Evolutionary conservation across 2,113 vertebrate species (phyloP).

Genomic region (Echinops telfairi): DNA sequence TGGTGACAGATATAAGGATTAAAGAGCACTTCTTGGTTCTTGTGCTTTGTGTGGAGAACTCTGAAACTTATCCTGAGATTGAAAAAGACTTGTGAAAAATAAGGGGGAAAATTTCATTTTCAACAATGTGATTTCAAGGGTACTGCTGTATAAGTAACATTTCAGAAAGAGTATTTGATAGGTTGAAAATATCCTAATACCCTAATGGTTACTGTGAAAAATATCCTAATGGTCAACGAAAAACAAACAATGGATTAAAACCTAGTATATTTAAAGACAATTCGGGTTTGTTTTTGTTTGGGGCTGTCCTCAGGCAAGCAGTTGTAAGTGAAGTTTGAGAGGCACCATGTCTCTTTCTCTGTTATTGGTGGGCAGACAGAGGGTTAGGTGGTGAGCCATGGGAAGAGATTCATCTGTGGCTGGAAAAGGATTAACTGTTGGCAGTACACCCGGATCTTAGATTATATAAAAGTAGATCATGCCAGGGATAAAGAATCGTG

Average conservation of each 20-base stretch:
- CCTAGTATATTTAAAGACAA: background rate
- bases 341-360: background rate
- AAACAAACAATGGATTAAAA: background rate
- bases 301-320: constrained; percentile 38
- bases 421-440: constrained; percentile 63
- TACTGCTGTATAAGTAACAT: background rate
- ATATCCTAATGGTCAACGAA: background rate
- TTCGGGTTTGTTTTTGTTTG: background rate
- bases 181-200: constrained; percentile 35
- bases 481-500: constrained; percentile 28
- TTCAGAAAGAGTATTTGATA: constrained; percentile 13
- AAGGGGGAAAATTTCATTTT: constrained; percentile 47
- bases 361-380: background rate
- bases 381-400: background rate
- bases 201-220: background rate
- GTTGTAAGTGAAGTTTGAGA: background rate
- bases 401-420: constrained; percentile 32
- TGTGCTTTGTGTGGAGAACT: constrained; percentile 40
- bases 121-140: background rate
- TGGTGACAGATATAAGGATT: constrained; percentile 33
- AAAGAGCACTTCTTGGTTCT: constrained; percentile 36
- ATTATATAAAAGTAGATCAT: constrained; percentile 68
- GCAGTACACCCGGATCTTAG: constrained; percentile 7
- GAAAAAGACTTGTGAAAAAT: constrained; percentile 49
- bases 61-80: constrained; percentile 46